phyloP scores from a whole-genome alignment of 1,140 invertebrate species.

The Riptortus pedestris region DNA sequence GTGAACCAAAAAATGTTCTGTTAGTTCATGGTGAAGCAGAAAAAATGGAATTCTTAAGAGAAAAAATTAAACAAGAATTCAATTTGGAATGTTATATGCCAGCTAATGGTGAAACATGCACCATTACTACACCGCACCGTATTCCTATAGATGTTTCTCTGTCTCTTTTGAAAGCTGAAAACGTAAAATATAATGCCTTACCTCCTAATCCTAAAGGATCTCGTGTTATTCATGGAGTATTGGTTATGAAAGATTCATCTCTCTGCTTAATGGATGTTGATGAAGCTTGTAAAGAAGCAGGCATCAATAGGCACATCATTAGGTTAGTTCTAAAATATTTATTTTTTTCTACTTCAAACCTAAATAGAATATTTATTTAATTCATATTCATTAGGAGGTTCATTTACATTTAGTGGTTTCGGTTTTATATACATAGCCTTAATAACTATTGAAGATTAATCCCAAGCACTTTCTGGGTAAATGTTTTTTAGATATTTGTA shows the following conservation, averaged over 20 bases:
- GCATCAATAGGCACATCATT: slow-evolving; percentile 66
- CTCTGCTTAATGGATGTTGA: slow-evolving; percentile 81
- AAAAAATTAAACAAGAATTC: slow-evolving; percentile 73
- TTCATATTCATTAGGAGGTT: too few species aligned
- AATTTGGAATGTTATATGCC: slow-evolving; percentile 88
- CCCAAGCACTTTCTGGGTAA: too few species aligned
- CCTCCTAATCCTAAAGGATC: slow-evolving; percentile 79
- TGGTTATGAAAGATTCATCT: slow-evolving; percentile 80
- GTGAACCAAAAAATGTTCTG: slow-evolving; percentile 93
- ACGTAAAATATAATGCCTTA: slow-evolving; percentile 60
- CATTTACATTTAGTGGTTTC: too few species aligned
- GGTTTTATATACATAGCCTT: too few species aligned
- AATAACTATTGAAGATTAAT: too few species aligned
- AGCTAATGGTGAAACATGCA: slow-evolving; percentile 89
- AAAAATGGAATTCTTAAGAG: slow-evolving; percentile 62
- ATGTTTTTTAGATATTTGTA: too few species aligned
- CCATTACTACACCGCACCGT: slow-evolving; percentile 73
- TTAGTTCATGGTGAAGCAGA: slow-evolving; percentile 82
- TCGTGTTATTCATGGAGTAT: slow-evolving; percentile 75
- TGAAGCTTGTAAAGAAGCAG: slow-evolving; percentile 78
- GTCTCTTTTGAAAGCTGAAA: slow-evolving; percentile 70
- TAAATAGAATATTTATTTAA: too few species aligned
- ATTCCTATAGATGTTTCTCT: slow-evolving; percentile 84
- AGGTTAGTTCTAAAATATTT: too few species aligned
- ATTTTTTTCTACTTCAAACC: background rate